Evolutionary conservation across 2,888 invertebrate species (phyloP), one percentile per base, ranked within the genome.

Genomic region (Julus scanicus): DNA sequence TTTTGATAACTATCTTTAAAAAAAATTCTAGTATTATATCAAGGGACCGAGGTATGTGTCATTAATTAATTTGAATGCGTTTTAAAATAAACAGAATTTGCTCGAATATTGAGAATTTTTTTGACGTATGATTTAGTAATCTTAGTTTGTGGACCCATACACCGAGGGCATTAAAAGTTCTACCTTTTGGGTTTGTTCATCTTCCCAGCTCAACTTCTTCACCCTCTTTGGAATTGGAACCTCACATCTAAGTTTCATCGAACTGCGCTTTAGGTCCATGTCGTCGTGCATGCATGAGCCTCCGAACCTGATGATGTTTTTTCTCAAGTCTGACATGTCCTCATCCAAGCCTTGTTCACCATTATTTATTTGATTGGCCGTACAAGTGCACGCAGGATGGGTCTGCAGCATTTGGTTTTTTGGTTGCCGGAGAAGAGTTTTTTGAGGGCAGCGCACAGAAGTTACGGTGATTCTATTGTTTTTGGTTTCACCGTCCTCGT

Each of bases 131-230:
- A 44, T n/a, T n/a, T n/a, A 44, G 44, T 5, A 44, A 44, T 5
- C 44, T 44, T 44, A 44, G 3, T 44, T 44, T 44, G 3, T 4
- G 57, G 57, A 57, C 15, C 15, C 57, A 5, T 57, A n/a, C 57
- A 15, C 57, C n/a, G 57, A 29, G 6, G 71, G 71, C 71, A 71
- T 71, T 71, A 84, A 29, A n/a, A 5, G n/a, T 57, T 88, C 71
- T 49, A 90, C 90, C 89, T 89, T 89, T 80, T 89, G 89, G 57
- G 89, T 89, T 37, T 90, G 90, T 88, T 93, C 95, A 91, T 96
- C 95, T 90, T 95, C 95, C 96, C 96, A 96, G 92, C 95, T 95
- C 87, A 96, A 93, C 91, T 96, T 96, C 93, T 96, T 96, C 89
- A 95, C 95, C 86, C 95, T 92, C 87, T 95, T 94, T 6, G 95